A percentile compares a stretch with the other conserved stretches of the same genome.
phyloP scores from a whole-genome alignment of 2,888 invertebrate genomes.

The Eristalis tenax region DNA sequence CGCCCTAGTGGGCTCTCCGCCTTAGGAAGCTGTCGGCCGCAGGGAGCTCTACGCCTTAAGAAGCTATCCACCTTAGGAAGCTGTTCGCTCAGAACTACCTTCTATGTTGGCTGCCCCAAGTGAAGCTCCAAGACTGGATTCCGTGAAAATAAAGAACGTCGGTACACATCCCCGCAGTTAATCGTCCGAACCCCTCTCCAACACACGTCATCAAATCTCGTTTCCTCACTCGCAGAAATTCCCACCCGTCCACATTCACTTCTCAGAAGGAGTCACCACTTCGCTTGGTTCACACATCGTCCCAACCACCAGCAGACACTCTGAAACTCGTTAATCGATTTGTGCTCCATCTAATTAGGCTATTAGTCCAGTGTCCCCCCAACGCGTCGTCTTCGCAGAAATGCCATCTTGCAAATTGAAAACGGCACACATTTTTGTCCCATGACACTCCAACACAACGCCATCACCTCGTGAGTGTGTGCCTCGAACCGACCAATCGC shows the following conservation, averaged over 20 bases:
- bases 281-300: constrained; percentile 5
- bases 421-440: constrained; percentile 52
- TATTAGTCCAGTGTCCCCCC: constrained; percentile 65
- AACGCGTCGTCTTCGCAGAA: constrained; percentile 55
- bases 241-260: neutral
- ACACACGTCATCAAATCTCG: no score
- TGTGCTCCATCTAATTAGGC: constrained; percentile 68
- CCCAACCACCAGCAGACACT: constrained; percentile 1
- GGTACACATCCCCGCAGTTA: no score
- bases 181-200: no score
- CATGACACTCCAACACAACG: constrained; percentile 43
- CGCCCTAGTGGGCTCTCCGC: no score
- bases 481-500: neutral
- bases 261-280: constrained; percentile 10
- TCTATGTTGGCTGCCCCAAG: no score
- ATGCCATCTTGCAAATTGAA: constrained; percentile 36
- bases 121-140: no score
- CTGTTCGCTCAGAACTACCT: no score
- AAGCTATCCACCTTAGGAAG: no score
- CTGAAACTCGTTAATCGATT: constrained; percentile 62
- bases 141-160: no score
- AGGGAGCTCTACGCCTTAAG: no score
- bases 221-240: neutral
- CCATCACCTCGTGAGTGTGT: neutral
- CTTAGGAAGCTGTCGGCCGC: no score